Base-by-base conservation (phyloP, 2,113 vertebrate species). In the Carettochelys insculpta region DNA sequence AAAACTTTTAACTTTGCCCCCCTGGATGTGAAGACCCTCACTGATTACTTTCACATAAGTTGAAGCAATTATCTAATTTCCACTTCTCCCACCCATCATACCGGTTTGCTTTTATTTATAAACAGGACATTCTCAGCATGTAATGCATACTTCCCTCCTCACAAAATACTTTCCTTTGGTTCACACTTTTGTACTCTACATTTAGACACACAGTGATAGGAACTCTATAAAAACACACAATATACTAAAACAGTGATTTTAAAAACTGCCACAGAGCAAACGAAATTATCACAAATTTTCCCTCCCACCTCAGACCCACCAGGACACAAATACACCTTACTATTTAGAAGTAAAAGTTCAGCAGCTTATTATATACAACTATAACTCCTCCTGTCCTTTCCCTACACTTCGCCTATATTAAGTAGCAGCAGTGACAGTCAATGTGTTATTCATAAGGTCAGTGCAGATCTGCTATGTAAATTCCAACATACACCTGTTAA, bases 31-130 rank as follows among this genome's bases (percentile, higher is more conserved):
- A 92, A 89, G 85, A 90, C 52, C 61, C 83, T 53, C 85, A 88
- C 90, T 84, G 94, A 95, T 89, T 93, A 93, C 80, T 95, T 95
- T 76, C 94, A 93, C 86, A 92, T 90, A 90, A 95, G 90, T 89
- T 93, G 89, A 89, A 95, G 91, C 95, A 95, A 83, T 56, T 52
- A 92, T 88, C 86, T 50, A 27, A 88, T 85, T 71, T 6, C 83
- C 80, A 65, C 82, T 84, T 91, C 71, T 61, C 68, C 71, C 80
- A 11, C 5, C 45, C 58, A 5, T 0, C 89, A 80, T 93, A 93
- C 86, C 80, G 82, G 29, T 87, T 80, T 92, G 81, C 80, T 89
- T 53, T 92, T 93, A 92, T 85, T 31, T 5, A 50, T 12, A 50
- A 58, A 73, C 56, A 61, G 85, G 52, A 65, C 4, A 7, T 82